phyloP scores from a whole-genome alignment of 1,140 invertebrate genomes.

The Bacillus rossius region DNA sequence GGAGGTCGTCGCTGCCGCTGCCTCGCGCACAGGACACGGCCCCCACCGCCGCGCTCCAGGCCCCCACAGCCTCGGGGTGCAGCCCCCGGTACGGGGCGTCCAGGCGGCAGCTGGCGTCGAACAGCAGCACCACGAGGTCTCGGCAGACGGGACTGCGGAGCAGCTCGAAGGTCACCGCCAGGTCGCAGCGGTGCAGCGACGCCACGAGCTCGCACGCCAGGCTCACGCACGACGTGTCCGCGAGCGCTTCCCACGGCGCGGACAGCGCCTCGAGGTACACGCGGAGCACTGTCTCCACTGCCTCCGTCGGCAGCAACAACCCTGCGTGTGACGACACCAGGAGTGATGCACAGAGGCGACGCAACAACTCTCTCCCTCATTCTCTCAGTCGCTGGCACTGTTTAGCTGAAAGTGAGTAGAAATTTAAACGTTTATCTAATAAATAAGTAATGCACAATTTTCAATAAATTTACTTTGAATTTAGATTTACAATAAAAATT shows the following conservation, averaged over 20 bases:
- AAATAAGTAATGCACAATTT: too few relatives aligned
- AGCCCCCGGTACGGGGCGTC: neutral
- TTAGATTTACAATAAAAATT: too few relatives aligned
- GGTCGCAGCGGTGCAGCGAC: neutral
- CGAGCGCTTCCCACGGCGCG: neutral
- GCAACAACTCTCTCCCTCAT: neutral
- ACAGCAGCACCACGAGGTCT: neutral
- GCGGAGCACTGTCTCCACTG: neutral
- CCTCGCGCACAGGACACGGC: neutral
- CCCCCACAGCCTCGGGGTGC: neutral
- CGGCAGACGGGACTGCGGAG: neutral
- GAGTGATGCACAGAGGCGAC: too few relatives aligned
- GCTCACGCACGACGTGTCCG: neutral
- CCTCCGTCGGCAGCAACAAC: neutral
- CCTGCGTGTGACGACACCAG: neutral
- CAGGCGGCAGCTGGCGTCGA: neutral
- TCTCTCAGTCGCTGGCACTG: too few relatives aligned
- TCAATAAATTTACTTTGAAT: too few relatives aligned
- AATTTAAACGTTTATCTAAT: too few relatives aligned
- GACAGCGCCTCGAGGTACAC: neutral
- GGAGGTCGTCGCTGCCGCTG: neutral
- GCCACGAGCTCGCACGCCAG: neutral
- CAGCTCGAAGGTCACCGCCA: neutral
- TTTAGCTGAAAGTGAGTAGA: too few relatives aligned
- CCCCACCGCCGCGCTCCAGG: neutral